A percentile compares a stretch with the other conserved stretches of the same genome.
These are phyloP conservation scores for Silurus lanzhouensis DNA, from an alignment of 2,797 vertebrate species.

Conservation along the genomic window DNA sequence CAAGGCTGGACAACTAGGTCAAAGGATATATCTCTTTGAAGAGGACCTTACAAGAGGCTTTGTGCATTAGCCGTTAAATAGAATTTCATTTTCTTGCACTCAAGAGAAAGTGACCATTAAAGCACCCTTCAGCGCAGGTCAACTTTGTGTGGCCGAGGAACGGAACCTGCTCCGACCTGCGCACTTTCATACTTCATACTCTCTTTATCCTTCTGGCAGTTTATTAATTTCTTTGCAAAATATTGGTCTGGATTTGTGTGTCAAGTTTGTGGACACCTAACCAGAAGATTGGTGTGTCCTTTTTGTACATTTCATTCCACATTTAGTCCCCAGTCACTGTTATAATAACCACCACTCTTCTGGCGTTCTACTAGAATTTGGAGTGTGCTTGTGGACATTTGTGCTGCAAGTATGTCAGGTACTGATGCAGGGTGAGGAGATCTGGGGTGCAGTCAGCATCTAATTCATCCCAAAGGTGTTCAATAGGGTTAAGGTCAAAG, in stretches of 20 bases:
- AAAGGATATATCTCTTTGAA: conserved; percentile 86
- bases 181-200: neutral
- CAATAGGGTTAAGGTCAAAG: too few relatives aligned
- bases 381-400: too few relatives aligned
- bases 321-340: too few relatives aligned
- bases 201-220: neutral
- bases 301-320: too few relatives aligned
- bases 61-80: conserved; percentile 80
- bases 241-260: neutral
- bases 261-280: too few relatives aligned
- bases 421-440: too few relatives aligned
- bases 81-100: conserved; percentile 74
- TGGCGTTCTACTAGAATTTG: too few relatives aligned
- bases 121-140: conserved; percentile 68
- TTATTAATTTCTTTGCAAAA: neutral
- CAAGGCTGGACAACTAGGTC: conserved; percentile 81
- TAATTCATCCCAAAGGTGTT: too few relatives aligned
- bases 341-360: too few relatives aligned
- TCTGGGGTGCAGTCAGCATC: too few relatives aligned
- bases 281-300: too few relatives aligned
- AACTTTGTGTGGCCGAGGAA: conserved; percentile 47
- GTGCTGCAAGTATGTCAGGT: too few relatives aligned
- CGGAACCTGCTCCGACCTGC: conserved; percentile 6
- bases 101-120: conserved; percentile 75
- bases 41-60: conserved; percentile 76